Conservation (phyloP, 1,140 invertebrate species). For the Drosophila auraria region DNA sequence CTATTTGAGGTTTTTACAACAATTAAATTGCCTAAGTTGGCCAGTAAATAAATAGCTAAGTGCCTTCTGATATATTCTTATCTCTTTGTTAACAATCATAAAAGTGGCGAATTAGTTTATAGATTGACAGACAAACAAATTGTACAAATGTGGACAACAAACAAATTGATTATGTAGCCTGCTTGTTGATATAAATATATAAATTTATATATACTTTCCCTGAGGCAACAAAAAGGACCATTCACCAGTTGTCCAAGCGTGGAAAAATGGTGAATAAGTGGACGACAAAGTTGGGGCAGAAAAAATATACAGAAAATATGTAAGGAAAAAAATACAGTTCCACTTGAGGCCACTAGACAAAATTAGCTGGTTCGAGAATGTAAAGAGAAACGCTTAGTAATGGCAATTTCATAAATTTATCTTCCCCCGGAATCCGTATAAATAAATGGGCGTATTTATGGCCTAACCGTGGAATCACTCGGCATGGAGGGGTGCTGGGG, state of each 20-base stretch:
- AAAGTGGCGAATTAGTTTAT: not conserved
- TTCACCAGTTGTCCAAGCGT: constrained; percentile 37
- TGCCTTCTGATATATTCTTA: too few species aligned
- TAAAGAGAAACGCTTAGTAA: constrained; percentile 33
- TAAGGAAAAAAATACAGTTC: not conserved
- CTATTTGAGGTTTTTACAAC: too few species aligned
- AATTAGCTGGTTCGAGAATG: constrained; percentile 37
- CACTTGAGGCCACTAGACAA: constrained; percentile 41
- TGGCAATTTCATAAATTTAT: constrained; percentile 34
- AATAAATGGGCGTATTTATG: constrained; percentile 30
- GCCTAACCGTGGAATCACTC: constrained; percentile 7
- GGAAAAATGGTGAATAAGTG: constrained; percentile 21
- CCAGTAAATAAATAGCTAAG: not conserved
- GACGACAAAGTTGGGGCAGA: not conserved
- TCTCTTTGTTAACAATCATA: not conserved
- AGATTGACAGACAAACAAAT: constrained; percentile 46
- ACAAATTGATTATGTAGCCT: constrained; percentile 53
- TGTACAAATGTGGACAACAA: constrained; percentile 51
- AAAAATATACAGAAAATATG: not conserved
- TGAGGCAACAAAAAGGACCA: constrained; percentile 21
- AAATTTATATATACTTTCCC: constrained; percentile 12
- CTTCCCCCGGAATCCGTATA: constrained; percentile 9
- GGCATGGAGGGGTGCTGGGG: not conserved
- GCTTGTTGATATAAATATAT: not conserved
- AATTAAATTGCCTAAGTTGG: too few species aligned